phyloP scores from a whole-genome alignment of 1,140 invertebrate genomes.

The Helicoverpa armigera region DNA sequence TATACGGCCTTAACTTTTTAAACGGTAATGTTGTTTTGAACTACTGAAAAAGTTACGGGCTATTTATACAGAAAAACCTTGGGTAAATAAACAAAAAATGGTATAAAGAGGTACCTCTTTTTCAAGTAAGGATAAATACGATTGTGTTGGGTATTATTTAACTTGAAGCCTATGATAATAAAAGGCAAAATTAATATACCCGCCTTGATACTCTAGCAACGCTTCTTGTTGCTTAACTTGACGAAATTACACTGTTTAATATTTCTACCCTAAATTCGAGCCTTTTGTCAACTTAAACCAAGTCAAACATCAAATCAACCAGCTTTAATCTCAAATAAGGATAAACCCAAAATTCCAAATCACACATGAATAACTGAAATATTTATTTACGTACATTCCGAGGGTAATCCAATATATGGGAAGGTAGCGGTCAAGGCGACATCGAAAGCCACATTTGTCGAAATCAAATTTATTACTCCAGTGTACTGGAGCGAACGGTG shows the following conservation, averaged over 20 bases:
- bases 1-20: too few relatives aligned
- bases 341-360: conserved; percentile 19
- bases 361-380: conserved; percentile 18
- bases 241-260: background rate
- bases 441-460: conserved; percentile 27
- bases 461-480: conserved; percentile 51
- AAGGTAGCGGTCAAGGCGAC: conserved; percentile 50
- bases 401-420: conserved; percentile 50
- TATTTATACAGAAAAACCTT: too few relatives aligned
- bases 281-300: background rate
- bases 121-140: too few relatives aligned
- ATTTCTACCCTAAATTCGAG: background rate
- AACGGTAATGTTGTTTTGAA: too few relatives aligned
- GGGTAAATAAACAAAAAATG: too few relatives aligned
- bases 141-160: too few relatives aligned
- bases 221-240: too few relatives aligned
- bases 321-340: conserved; percentile 26
- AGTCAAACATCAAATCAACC: conserved; percentile 8
- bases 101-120: too few relatives aligned
- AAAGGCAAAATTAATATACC: too few relatives aligned
- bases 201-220: too few relatives aligned
- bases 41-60: too few relatives aligned
- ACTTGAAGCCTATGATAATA: too few relatives aligned
- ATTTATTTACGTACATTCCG: conserved; percentile 37
- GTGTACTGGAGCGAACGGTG: conserved; percentile 51